phyloP scores from a whole-genome alignment of 1,140 invertebrate species.

The Calycopis cecrops region DNA sequence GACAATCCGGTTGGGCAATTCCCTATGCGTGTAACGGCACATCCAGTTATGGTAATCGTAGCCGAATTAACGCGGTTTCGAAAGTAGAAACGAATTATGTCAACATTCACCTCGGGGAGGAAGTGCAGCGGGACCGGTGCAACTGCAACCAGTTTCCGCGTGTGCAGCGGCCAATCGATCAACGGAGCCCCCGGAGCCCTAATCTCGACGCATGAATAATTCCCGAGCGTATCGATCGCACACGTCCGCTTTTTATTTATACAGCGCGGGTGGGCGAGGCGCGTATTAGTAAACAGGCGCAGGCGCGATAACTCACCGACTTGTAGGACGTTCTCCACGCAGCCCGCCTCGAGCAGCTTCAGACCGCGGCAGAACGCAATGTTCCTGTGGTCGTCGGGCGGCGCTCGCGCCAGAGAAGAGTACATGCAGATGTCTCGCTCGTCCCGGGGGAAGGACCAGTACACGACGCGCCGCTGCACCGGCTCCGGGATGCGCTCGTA shows the following conservation, averaged over 20 bases:
- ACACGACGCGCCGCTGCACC: conserved; percentile 90
- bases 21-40: conserved; percentile 61
- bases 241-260: conserved; percentile 73
- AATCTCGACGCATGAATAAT: conserved; percentile 72
- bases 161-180: too few relatives aligned
- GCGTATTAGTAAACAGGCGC: conserved; percentile 74
- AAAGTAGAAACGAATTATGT: conserved; percentile 50
- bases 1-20: conserved; percentile 64
- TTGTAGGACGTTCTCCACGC: conserved; percentile 90
- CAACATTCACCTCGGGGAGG: conserved; percentile 23
- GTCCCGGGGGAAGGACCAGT: conserved; percentile 91
- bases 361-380: conserved; percentile 90
- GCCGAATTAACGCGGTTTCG: conserved; percentile 63
- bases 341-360: conserved; percentile 85
- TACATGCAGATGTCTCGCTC: conserved; percentile 93
- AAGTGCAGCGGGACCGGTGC: conserved; percentile 19
- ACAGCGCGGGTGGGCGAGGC: conserved; percentile 71
- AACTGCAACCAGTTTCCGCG: too few relatives aligned
- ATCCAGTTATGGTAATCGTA: conserved; percentile 71
- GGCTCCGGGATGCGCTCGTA: conserved; percentile 91
- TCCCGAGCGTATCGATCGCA: conserved; percentile 74
- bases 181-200: conserved; percentile 34
- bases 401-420: conserved; percentile 84
- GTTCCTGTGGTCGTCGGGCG: conserved; percentile 82
- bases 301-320: conserved; percentile 85